Evolutionary conservation across 2,888 invertebrate species (phyloP).

Genomic region (Eristalis arbustorum): DNA sequence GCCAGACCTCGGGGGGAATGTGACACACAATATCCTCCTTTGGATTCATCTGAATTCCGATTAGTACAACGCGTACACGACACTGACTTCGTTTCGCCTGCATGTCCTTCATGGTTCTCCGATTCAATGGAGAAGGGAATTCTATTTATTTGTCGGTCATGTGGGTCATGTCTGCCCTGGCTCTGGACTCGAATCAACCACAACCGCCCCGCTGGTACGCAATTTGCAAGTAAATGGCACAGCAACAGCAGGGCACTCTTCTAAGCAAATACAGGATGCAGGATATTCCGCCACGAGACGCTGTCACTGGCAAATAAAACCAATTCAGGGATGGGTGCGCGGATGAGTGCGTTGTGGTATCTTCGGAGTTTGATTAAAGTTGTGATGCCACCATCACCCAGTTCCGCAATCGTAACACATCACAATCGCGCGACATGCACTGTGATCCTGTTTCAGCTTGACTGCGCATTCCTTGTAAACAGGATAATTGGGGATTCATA

Average conservation of each 20-base stretch:
- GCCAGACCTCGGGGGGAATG: slow-evolving; percentile 50
- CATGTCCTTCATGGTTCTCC: slow-evolving; percentile 25
- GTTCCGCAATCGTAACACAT: slow-evolving; percentile 38
- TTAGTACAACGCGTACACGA: slow-evolving; percentile 18
- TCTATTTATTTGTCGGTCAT: slow-evolving; percentile 64
- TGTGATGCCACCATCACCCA: neutral
- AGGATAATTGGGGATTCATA: slow-evolving; percentile 35
- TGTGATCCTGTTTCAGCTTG: neutral
- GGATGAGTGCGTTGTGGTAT: neutral
- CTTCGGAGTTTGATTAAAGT: no score
- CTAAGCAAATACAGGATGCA: neutral
- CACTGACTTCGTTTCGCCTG: neutral
- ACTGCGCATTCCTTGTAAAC: slow-evolving; percentile 25
- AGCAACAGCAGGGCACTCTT: slow-evolving; percentile 17
- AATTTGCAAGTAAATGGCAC: slow-evolving; percentile 63
- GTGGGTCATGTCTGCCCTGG: slow-evolving; percentile 51
- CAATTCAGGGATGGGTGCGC: neutral
- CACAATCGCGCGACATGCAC: neutral
- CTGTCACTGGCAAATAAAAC: neutral
- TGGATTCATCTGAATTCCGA: slow-evolving; percentile 44
- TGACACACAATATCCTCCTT: slow-evolving; percentile 54
- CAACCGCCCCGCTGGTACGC: slow-evolving; percentile 26
- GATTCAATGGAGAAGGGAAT: slow-evolving; percentile 34
- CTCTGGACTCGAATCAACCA: neutral
- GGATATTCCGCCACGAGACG: neutral